A percentile compares a stretch with the other conserved stretches of the same genome.
These are phyloP conservation scores for Myopa testacea DNA, from an alignment of 2,888 invertebrate genomes.

Conservation along the genomic window DNA sequence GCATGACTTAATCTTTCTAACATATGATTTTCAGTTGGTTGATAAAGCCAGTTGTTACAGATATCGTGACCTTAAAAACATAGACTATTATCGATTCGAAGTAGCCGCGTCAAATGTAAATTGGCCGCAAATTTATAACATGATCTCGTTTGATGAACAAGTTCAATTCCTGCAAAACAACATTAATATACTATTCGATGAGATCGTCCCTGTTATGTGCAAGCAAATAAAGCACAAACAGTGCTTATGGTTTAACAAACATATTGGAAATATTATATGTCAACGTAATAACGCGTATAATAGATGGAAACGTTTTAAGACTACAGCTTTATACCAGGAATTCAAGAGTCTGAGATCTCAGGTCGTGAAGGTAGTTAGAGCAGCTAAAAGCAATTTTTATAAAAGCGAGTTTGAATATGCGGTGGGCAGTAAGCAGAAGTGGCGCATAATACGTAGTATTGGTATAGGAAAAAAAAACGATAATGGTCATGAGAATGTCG, in stretches of 20 bases:
- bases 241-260: not conserved
- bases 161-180: constrained; percentile 1
- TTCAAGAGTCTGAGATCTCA: not conserved
- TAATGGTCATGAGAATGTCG: not conserved
- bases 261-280: not conserved
- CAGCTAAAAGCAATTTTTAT: not conserved
- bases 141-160: not conserved
- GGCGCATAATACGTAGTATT: not conserved
- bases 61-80: constrained; percentile 12
- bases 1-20: constrained; percentile 8
- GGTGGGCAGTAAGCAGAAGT: not conserved
- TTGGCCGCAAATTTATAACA: not conserved
- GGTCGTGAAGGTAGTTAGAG: not conserved
- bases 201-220: not conserved
- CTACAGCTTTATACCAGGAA: not conserved
- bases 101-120: not conserved
- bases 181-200: not conserved
- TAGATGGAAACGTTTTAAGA: not conserved
- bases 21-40: not conserved
- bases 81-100: not conserved
- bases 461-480: not conserved
- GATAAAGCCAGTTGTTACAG: not conserved
- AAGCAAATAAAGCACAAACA: not conserved
- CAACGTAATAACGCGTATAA: not conserved
- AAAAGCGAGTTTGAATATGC: not conserved